These are phyloP conservation scores for Eucriotettix oculatus DNA, from an alignment of 2,888 invertebrate genomes.

Conservation along the genomic window DNA sequence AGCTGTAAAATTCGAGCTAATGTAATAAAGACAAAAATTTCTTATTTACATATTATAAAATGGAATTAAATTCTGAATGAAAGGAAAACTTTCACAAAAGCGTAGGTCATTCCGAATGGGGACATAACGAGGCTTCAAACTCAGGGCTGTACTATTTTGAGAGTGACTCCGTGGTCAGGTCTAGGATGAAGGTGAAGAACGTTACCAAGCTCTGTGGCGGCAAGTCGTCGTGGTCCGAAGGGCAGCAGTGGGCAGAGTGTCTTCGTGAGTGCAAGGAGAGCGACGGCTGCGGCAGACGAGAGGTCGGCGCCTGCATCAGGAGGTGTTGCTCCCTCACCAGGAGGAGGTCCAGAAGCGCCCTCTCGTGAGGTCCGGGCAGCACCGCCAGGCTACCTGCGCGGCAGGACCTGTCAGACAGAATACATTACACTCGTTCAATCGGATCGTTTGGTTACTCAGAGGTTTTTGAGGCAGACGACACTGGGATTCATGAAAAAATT, in stretches of 20 bases:
- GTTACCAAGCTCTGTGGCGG: not conserved
- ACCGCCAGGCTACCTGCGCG: constrained; percentile 9
- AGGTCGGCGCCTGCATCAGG: not conserved
- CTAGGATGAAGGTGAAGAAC: not conserved
- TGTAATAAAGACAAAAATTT: too few relatives aligned
- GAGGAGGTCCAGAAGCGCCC: constrained; percentile 7
- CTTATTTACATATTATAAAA: too few relatives aligned
- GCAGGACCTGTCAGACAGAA: not conserved
- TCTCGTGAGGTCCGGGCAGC: constrained; percentile 1
- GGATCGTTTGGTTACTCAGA: not conserved
- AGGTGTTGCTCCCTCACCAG: not conserved
- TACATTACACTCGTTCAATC: not conserved
- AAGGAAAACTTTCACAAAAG: too few relatives aligned
- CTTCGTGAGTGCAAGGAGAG: constrained; percentile 7
- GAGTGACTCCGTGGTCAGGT: not conserved
- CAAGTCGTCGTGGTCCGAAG: not conserved
- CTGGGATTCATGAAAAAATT: not conserved
- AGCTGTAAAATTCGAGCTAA: too few relatives aligned
- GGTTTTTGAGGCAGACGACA: not conserved
- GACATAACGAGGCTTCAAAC: too few relatives aligned
- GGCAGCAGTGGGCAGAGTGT: constrained; percentile 7
- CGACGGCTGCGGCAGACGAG: not conserved
- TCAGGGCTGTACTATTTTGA: too few relatives aligned
- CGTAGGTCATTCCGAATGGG: too few relatives aligned
- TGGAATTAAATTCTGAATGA: too few relatives aligned